These are phyloP conservation scores for Latrodectus geometricus DNA, from an alignment of 1,140 invertebrate genomes.

Conservation along the genomic window DNA sequence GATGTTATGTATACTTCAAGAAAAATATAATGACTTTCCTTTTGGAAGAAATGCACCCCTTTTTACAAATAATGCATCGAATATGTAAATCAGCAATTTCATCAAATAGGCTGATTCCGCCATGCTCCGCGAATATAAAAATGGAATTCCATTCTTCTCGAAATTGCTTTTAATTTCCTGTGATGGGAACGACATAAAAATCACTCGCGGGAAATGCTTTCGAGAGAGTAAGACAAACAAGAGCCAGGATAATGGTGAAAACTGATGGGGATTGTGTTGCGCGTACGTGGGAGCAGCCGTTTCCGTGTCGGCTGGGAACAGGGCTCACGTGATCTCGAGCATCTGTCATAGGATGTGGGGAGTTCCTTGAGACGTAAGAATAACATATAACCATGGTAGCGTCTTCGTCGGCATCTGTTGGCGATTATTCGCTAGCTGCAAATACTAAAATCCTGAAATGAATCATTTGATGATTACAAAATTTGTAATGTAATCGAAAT, in stretches of 20 bases:
- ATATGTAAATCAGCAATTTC: too few relatives aligned
- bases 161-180: background rate
- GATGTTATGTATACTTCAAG: too few relatives aligned
- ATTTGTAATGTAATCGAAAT: too few relatives aligned
- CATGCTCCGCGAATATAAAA: background rate
- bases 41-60: too few relatives aligned
- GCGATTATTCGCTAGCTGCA: background rate
- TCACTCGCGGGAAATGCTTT: background rate
- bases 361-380: background rate
- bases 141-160: background rate
- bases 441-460: too few relatives aligned
- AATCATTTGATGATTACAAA: too few relatives aligned
- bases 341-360: constrained; percentile 4
- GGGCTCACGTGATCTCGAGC: constrained; percentile 15
- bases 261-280: background rate
- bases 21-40: too few relatives aligned
- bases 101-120: too few relatives aligned
- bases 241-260: background rate
- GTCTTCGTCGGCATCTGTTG: background rate
- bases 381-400: too few relatives aligned
- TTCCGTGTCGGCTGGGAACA: constrained; percentile 33
- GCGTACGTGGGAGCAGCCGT: constrained; percentile 3
- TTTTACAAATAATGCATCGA: too few relatives aligned
- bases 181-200: background rate
- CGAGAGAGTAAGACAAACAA: background rate